Conservation (phyloP, 2,797 vertebrate species). For the Enteromius treurensis region DNA sequence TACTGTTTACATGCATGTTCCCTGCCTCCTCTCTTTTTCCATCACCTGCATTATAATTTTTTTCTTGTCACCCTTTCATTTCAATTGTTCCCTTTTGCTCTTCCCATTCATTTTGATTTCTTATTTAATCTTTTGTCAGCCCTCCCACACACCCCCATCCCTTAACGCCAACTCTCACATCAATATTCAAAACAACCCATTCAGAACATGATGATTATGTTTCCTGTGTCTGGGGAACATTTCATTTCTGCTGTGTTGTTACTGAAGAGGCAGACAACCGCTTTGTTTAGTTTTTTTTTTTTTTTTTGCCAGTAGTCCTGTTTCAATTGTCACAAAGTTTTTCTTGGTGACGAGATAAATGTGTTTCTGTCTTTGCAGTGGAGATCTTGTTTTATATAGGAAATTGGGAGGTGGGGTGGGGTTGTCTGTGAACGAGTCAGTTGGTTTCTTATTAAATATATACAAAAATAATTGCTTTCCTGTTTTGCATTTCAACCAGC, state of each 20-base stretch:
- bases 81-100: slow-evolving; percentile 3
- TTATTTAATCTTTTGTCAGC: slow-evolving; percentile 24
- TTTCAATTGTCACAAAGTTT: slow-evolving; percentile 29
- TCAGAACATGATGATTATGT: slow-evolving; percentile 41
- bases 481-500: slow-evolving; percentile 1
- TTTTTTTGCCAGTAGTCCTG: neutral
- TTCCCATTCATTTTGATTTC: slow-evolving; percentile 25
- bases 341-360: slow-evolving; percentile 3
- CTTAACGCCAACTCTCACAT: slow-evolving; percentile 20
- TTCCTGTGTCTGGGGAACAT: slow-evolving; percentile 29
- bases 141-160: slow-evolving; percentile 17
- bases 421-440: neutral
- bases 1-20: neutral
- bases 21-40: neutral
- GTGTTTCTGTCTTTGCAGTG: slow-evolving; percentile 39
- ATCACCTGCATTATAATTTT: slow-evolving; percentile 11
- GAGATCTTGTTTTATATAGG: slow-evolving; percentile 16
- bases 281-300: neutral
- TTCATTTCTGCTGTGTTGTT: slow-evolving; percentile 34
- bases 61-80: slow-evolving; percentile 19
- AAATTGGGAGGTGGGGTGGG: neutral
- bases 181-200: slow-evolving; percentile 40
- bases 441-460: slow-evolving; percentile 28
- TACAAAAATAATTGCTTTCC: slow-evolving; percentile 10
- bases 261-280: slow-evolving; percentile 14